Base-by-base conservation (phyloP, 2,888 invertebrate species). In the Nomada fabriciana region DNA sequence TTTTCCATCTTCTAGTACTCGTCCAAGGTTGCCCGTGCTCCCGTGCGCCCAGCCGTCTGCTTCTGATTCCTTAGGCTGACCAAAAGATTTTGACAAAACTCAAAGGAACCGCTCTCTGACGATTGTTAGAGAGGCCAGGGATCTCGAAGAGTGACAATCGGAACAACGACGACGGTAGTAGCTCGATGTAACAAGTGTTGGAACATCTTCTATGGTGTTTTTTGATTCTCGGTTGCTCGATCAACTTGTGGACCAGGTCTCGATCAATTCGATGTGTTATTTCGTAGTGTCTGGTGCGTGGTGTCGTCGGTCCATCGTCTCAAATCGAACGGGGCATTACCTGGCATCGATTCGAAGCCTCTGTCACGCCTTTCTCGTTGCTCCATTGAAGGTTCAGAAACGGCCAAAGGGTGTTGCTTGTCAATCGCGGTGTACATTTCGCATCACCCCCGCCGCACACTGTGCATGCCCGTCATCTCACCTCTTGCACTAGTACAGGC, bases 381-480 rank as follows among this genome's bases (percentile, higher is more conserved):
- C 71, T 63, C 65, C 67, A n/a, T 52, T 64, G 52, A 68, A 63
- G 25, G 71, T 68, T 15, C 67, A 36, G 20, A 47, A 74, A 70
- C 76, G 43, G 77, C 25, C 43, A 53, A 52, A 80, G 81, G 80
- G 76, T 83, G 76, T 83, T 79, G 71, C 79, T 75, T 82, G 84
- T 87, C 88, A 85, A 87, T 87, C 86, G 80, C 53, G 85, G 82
- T 85, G 88, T 82, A 84, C 78, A 84, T 78, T 71, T 82, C 80
- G 70, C 74, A 75, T 84, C 82, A 78, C 85, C 83, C 87, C 88
- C 82, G 71, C 82, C 77, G 67, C 25, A 20, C 1, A 13, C 23
- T 23, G 71, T 73, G 60, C 76, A 84, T 76, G 84, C 70, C 85
- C 85, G 84, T 89, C 86, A 88, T 89, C 83, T 80, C 81, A 78